A percentile compares a stretch with the other conserved stretches of the same genome.
phyloP scores from a whole-genome alignment of 2,888 invertebrate genomes.

The Drosophila acutilabella region DNA sequence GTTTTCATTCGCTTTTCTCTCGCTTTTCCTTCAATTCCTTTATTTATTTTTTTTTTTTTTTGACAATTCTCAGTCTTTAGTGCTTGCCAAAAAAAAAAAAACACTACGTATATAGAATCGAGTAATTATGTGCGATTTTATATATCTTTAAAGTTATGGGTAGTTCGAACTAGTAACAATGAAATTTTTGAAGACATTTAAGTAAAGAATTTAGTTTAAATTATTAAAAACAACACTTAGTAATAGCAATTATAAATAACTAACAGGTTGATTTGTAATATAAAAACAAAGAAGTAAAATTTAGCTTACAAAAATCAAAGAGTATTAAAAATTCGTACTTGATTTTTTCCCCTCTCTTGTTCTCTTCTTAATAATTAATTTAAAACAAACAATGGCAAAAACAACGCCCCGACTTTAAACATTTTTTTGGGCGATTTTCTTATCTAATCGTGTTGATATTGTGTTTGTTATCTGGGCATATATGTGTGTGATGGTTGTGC shows the following conservation, averaged over 20 bases:
- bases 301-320: not conserved
- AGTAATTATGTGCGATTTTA: not conserved
- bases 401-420: conserved; percentile 42
- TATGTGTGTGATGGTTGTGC: not conserved
- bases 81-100: conserved; percentile 23
- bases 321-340: not conserved
- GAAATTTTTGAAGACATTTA: too few relatives aligned
- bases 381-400: conserved; percentile 34
- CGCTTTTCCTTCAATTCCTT: conserved; percentile 11
- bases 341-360: not conserved
- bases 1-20: conserved; percentile 21
- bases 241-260: too few relatives aligned
- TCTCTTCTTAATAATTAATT: conserved; percentile 55
- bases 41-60: conserved; percentile 20
- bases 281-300: too few relatives aligned
- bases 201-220: too few relatives aligned
- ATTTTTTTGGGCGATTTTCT: conserved; percentile 31
- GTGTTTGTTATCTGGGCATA: conserved; percentile 69
- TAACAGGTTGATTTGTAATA: too few relatives aligned
- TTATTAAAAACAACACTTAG: too few relatives aligned
- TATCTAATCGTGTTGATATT: conserved; percentile 62
- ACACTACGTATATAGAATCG: not conserved
- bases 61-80: conserved; percentile 33
- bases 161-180: not conserved
- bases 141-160: not conserved